phyloP scores from a whole-genome alignment of 2,797 vertebrate genomes.

The Melanotaenia maccullochi region DNA sequence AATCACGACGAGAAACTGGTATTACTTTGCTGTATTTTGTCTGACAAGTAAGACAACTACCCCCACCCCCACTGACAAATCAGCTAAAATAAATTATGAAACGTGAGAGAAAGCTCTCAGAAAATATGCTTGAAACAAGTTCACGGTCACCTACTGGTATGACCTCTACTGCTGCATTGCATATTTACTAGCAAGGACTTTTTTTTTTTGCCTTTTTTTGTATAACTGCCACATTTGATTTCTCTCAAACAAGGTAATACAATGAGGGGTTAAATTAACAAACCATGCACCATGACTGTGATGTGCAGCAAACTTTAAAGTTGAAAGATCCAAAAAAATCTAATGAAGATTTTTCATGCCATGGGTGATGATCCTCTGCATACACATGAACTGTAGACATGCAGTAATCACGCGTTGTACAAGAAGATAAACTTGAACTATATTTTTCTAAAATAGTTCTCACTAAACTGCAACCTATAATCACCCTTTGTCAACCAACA shows the following conservation, averaged over 20 bases:
- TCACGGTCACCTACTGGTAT: too few species aligned
- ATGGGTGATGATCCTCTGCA: conserved; percentile 22
- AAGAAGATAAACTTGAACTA: not conserved
- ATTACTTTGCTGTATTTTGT: too few species aligned
- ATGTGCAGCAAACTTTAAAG: conserved; percentile 55
- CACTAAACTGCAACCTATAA: not conserved
- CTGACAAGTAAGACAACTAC: too few species aligned
- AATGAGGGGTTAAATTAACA: conserved; percentile 52
- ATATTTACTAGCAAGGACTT: not conserved
- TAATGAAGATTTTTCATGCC: conserved; percentile 48
- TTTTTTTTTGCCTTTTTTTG: not conserved
- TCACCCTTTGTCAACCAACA: too few species aligned
- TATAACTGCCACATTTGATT: conserved; percentile 36
- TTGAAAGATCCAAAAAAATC: conserved; percentile 35
- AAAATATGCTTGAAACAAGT: too few species aligned
- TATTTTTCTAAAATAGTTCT: not conserved
- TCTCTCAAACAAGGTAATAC: conserved; percentile 40
- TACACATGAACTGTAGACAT: conserved; percentile 22
- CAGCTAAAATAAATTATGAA: too few species aligned
- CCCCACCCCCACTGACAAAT: too few species aligned
- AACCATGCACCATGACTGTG: conserved; percentile 36
- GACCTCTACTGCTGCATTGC: too few species aligned
- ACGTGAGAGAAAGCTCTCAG: too few species aligned
- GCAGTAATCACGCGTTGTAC: not conserved
- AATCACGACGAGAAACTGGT: too few species aligned